These are phyloP conservation scores for Urocitellus parryii DNA, from an alignment of 2,113 vertebrate species.

Conservation along the genomic window DNA sequence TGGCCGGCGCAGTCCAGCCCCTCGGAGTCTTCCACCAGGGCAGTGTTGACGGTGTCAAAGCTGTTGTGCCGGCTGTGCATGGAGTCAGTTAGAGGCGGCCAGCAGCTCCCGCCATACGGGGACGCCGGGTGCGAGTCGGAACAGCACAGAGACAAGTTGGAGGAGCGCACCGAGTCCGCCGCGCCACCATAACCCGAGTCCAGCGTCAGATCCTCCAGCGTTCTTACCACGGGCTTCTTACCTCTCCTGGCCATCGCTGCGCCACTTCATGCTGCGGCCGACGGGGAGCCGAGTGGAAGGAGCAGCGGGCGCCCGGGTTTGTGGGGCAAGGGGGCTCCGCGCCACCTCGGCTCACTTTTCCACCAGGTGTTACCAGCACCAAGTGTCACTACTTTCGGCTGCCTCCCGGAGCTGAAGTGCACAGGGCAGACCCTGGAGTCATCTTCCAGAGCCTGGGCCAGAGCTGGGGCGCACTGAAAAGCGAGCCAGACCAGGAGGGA, in stretches of 20 bases:
- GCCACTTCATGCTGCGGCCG: slow-evolving; percentile 96
- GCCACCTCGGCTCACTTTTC: slow-evolving; percentile 68
- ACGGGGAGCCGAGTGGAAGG: slow-evolving; percentile 75
- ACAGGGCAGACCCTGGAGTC: slow-evolving; percentile 35
- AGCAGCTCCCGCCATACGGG: slow-evolving; percentile 95
- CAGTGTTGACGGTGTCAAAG: slow-evolving; percentile 98
- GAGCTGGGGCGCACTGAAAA: slow-evolving; percentile 7
- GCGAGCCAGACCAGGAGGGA: slow-evolving; percentile 43
- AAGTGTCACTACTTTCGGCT: slow-evolving; percentile 70
- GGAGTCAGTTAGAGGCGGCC: slow-evolving; percentile 96
- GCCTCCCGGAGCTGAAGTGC: not conserved
- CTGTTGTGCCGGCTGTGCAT: slow-evolving; percentile 99
- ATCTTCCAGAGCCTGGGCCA: slow-evolving; percentile 55
- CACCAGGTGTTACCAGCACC: slow-evolving; percentile 7
- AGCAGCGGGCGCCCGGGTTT: not conserved
- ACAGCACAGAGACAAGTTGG: slow-evolving; percentile 98
- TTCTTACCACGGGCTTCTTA: slow-evolving; percentile 95
- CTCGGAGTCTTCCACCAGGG: slow-evolving; percentile 98
- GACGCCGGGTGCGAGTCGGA: slow-evolving; percentile 94
- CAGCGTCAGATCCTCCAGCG: slow-evolving; percentile 98
- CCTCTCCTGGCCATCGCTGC: slow-evolving; percentile 96
- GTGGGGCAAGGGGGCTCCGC: slow-evolving; percentile 8
- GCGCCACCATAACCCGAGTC: slow-evolving; percentile 99
- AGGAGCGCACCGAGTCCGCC: slow-evolving; percentile 97
- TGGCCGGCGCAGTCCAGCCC: slow-evolving; percentile 97